A percentile compares a stretch with the other conserved stretches of the same genome.
Conservation (phyloP, 2,113 vertebrate genomes). For the Rhinolophus sinicus region DNA sequence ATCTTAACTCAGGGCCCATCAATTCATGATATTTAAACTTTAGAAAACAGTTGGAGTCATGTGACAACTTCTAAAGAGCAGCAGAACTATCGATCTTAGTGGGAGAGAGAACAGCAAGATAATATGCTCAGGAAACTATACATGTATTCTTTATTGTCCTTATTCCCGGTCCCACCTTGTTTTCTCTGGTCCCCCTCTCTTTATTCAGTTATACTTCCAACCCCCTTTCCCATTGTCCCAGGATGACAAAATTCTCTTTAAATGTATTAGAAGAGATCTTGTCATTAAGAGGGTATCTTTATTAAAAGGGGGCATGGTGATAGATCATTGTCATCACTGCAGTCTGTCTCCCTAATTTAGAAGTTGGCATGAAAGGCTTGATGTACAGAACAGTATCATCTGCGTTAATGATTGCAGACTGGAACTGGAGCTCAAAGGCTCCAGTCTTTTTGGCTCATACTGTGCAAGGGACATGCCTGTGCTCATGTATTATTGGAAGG, state of each 20-base stretch:
- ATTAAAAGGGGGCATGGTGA: not conserved
- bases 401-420: slow-evolving; percentile 68
- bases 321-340: slow-evolving; percentile 57
- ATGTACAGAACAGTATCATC: slow-evolving; percentile 75
- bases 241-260: slow-evolving; percentile 37
- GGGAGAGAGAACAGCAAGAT: slow-evolving; percentile 68
- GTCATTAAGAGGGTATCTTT: slow-evolving; percentile 39
- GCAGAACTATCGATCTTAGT: slow-evolving; percentile 58
- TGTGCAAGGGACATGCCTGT: slow-evolving; percentile 58
- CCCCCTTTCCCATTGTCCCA: not conserved
- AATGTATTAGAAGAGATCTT: slow-evolving; percentile 43
- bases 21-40: slow-evolving; percentile 65
- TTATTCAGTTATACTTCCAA: not conserved
- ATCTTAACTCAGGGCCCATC: slow-evolving; percentile 28
- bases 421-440: slow-evolving; percentile 68
- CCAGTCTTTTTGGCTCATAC: slow-evolving; percentile 69
- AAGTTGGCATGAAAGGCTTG: slow-evolving; percentile 71
- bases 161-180: not conserved
- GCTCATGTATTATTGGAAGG: slow-evolving; percentile 62
- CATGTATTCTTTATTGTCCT: slow-evolving; percentile 25
- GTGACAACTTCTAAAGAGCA: slow-evolving; percentile 67
- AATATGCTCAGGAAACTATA: slow-evolving; percentile 19
- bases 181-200: not conserved
- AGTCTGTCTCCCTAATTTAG: slow-evolving; percentile 65
- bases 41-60: slow-evolving; percentile 69